phyloP scores from a whole-genome alignment of 2,113 vertebrate genomes.

The Chascanopsetta lugubris region DNA sequence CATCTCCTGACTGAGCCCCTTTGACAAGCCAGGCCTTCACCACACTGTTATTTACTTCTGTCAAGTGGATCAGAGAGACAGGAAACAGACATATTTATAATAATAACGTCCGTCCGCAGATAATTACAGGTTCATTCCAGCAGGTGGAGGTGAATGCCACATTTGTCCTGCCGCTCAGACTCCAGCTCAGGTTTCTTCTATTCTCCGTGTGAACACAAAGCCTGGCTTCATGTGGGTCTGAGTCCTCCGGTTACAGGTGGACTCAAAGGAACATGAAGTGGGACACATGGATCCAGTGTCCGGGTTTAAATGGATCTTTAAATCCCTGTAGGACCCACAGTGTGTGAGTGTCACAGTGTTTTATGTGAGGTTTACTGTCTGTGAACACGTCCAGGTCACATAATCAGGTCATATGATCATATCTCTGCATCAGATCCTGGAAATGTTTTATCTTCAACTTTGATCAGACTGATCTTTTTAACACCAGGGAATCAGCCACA shows the following conservation, averaged over 20 bases:
- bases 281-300: slow-evolving; percentile 32
- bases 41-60: background rate
- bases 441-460: too few relatives aligned
- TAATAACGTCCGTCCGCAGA: background rate
- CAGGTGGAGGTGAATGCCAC: slow-evolving; percentile 6
- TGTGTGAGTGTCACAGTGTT: too few relatives aligned
- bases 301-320: slow-evolving; percentile 9
- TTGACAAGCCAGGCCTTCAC: too few relatives aligned
- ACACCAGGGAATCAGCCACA: too few relatives aligned
- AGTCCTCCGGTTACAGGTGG: slow-evolving; percentile 70
- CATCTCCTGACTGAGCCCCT: too few relatives aligned
- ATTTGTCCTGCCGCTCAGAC: background rate
- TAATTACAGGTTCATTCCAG: slow-evolving; percentile 7
- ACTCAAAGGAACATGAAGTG: slow-evolving; percentile 52
- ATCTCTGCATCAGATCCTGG: too few relatives aligned
- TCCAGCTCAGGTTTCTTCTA: slow-evolving; percentile 63
- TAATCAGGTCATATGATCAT: too few relatives aligned
- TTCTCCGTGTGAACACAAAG: slow-evolving; percentile 69
- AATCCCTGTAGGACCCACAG: slow-evolving; percentile 13
- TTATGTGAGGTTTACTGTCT: too few relatives aligned
- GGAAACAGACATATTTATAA: too few relatives aligned
- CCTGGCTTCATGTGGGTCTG: slow-evolving; percentile 46
- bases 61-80: background rate
- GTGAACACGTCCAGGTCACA: too few relatives aligned
- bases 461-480: too few relatives aligned